Evolutionary conservation across 2,888 invertebrate genomes (phyloP).

Genomic region (Achlya flavicornis): DNA sequence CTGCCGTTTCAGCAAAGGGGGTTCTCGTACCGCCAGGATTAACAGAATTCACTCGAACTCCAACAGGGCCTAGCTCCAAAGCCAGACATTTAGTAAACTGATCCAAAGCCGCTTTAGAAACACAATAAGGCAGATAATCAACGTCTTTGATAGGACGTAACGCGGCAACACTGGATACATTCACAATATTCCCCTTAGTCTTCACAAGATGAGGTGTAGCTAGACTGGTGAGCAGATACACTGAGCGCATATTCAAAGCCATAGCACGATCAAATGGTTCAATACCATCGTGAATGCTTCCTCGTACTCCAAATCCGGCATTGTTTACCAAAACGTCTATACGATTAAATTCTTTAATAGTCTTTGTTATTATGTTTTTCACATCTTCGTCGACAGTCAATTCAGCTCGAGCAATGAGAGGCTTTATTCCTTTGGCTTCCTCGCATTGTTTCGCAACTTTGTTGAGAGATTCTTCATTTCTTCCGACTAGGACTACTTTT

Average conservation of each 20-base stretch:
- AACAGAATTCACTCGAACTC: conserved; percentile 94
- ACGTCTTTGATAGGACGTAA: conserved; percentile 82
- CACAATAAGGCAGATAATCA: conserved; percentile 92
- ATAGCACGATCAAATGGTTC: conserved; percentile 93
- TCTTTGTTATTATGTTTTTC: conserved; percentile 85
- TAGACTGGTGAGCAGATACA: conserved; percentile 91
- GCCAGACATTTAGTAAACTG: conserved; percentile 96
- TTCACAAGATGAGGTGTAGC: conserved; percentile 91
- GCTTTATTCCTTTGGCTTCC: conserved; percentile 65
- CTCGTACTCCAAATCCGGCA: conserved; percentile 91
- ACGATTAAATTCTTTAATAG: conserved; percentile 86
- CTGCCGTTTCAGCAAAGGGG: conserved; percentile 82
- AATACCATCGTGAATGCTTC: conserved; percentile 91
- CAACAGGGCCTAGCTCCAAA: conserved; percentile 89
- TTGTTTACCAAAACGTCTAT: conserved; percentile 93
- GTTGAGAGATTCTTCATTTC: conserved; percentile 87
- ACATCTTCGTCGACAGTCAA: conserved; percentile 87
- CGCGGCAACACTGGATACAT: conserved; percentile 96
- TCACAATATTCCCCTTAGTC: conserved; percentile 93
- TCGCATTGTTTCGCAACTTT: conserved; percentile 85
- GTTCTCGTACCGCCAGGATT: conserved; percentile 97
- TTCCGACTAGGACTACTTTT: conserved; percentile 86
- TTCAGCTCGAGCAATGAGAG: conserved; percentile 86
- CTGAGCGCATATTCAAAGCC: conserved; percentile 91
- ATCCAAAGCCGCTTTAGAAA: conserved; percentile 96